Conservation (phyloP, 92 coral and sea anemone genomes). For the Epizoanthus stellaris region DNA sequence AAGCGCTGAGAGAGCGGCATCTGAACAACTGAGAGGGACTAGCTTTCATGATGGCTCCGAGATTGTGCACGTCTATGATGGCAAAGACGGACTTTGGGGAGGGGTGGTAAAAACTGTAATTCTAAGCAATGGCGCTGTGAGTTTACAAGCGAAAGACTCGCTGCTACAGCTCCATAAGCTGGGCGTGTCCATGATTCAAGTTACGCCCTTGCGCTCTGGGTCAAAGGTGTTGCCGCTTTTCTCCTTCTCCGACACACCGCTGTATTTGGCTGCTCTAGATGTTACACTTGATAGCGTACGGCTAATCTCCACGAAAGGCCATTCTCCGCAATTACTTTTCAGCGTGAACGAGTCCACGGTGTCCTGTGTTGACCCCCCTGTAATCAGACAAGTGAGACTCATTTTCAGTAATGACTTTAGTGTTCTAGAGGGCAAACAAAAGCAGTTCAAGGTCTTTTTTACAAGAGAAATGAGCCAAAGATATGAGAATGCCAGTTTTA, state of each 20-base stretch:
- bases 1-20: constrained; percentile 31
- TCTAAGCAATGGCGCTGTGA: constrained; percentile 33
- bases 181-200: constrained; percentile 73
- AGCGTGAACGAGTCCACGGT: constrained; percentile 58
- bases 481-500: constrained; percentile 39
- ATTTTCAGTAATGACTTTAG: constrained; percentile 58
- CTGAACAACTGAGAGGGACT: constrained; percentile 51
- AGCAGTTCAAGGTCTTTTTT: constrained; percentile 33
- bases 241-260: constrained; percentile 40
- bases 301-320: constrained; percentile 50
- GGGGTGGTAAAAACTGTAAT: constrained; percentile 60
- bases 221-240: constrained; percentile 59
- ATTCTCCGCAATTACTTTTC: constrained; percentile 69
- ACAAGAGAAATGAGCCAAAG: constrained; percentile 32
- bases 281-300: constrained; percentile 47
- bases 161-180: constrained; percentile 46
- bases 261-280: constrained; percentile 36
- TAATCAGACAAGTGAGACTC: constrained; percentile 56
- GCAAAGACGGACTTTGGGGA: constrained; percentile 60
- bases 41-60: constrained; percentile 50
- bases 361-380: constrained; percentile 61
- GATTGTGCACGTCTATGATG: constrained; percentile 50
- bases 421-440: constrained; percentile 55
- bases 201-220: constrained; percentile 21
- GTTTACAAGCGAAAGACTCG: constrained; percentile 41